These are phyloP conservation scores for Platynereis dumerilii DNA, from an alignment of 2,888 invertebrate genomes.

Conservation along the genomic window DNA sequence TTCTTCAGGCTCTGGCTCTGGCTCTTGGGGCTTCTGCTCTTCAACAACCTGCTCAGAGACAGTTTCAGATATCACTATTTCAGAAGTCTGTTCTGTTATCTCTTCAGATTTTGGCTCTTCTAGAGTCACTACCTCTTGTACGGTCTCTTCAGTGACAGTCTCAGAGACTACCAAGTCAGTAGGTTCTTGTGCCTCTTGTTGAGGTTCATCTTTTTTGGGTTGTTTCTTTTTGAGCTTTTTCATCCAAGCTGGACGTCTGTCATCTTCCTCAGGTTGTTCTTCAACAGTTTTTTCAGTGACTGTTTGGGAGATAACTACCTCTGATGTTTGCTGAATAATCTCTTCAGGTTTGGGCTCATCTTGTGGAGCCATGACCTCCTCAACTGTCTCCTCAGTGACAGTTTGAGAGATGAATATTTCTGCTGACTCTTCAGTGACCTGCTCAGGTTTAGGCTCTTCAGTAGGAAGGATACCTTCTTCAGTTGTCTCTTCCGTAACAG, in stretches of 20 bases:
- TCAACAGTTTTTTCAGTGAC: not conserved
- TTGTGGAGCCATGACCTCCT: not conserved
- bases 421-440: not conserved
- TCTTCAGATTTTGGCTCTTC: no score
- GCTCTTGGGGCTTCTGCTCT: no score
- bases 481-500: no score
- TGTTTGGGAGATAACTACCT: not conserved
- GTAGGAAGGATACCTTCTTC: no score
- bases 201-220: not conserved
- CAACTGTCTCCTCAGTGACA: not conserved
- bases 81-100: no score
- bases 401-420: not conserved
- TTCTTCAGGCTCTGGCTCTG: not conserved
- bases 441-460: not conserved
- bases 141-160: not conserved
- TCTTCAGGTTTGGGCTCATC: slow-evolving; percentile 16
- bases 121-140: no score
- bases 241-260: not conserved
- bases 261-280: not conserved
- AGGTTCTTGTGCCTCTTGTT: no score
- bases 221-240: not conserved
- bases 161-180: no score
- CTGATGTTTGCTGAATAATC: not conserved
- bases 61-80: no score
- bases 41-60: no score